These are phyloP conservation scores for Pristionchus mayeri DNA, from an alignment of 2,888 invertebrate species.

Conservation along the genomic window DNA sequence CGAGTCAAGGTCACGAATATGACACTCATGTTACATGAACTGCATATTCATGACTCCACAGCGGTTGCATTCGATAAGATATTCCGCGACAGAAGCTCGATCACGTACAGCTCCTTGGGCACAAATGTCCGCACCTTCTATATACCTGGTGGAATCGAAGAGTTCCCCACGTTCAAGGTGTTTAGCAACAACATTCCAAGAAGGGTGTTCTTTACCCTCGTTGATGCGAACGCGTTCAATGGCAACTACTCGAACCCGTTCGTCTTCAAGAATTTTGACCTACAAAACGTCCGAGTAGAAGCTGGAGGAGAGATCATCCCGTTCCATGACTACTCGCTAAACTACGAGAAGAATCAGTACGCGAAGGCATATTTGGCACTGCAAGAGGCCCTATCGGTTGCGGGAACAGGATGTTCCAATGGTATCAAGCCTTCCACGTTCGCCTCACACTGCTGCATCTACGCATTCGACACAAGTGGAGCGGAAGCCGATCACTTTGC, in stretches of 20 bases:
- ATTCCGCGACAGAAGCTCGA: not conserved
- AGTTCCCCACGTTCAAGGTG: not conserved
- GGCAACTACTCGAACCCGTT: not conserved
- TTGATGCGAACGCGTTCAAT: not conserved
- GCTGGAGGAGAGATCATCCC: constrained; percentile 8
- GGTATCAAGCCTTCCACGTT: not conserved
- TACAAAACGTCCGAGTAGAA: not conserved
- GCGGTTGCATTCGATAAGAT: not conserved
- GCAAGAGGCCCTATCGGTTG: not conserved
- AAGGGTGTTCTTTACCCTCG: not conserved
- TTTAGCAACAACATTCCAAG: not conserved
- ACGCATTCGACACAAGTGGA: not conserved
- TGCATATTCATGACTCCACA: not conserved
- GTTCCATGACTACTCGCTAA: not conserved
- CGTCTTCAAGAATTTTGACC: not conserved
- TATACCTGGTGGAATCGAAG: not conserved
- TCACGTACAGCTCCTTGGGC: not conserved
- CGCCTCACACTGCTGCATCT: not conserved
- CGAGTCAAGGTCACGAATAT: not conserved
- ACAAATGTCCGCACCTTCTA: not conserved
- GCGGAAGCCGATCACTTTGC: not conserved
- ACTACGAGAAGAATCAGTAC: not conserved
- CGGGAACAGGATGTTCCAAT: not conserved
- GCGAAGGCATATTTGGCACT: not conserved
- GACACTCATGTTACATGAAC: not conserved